Percentiles rank a stretch among this genome's conserved stretches.
Evolutionary conservation across 1,140 invertebrate species (phyloP).

Genomic region (Drosophila neocordata): DNA sequence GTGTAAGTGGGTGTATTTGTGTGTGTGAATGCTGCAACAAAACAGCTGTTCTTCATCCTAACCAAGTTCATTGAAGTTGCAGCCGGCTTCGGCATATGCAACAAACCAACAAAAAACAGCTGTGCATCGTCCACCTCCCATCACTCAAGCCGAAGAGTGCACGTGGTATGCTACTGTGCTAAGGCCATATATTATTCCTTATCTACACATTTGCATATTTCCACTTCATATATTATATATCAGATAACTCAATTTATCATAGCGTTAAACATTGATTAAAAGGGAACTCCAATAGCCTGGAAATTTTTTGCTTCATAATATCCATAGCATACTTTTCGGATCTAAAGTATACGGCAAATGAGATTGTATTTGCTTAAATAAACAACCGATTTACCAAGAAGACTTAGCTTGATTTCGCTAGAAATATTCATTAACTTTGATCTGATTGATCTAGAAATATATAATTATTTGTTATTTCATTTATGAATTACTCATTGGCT

Average conservation of each 20-base stretch:
- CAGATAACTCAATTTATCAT: neutral
- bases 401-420: too few relatives aligned
- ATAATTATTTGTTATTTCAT: too few relatives aligned
- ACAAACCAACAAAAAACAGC: slow-evolving; percentile 14
- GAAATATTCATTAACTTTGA: too few relatives aligned
- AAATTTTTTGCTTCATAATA: too few relatives aligned
- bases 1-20: neutral
- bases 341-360: neutral
- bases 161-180: neutral
- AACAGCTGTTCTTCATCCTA: slow-evolving; percentile 52
- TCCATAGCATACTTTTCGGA: slow-evolving; percentile 4
- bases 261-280: neutral
- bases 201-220: neutral
- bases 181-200: neutral
- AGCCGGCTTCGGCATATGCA: slow-evolving; percentile 20
- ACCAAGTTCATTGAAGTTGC: slow-evolving; percentile 42
- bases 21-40: slow-evolving; percentile 24
- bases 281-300: too few relatives aligned
- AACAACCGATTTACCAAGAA: too few relatives aligned
- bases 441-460: too few relatives aligned
- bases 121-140: neutral
- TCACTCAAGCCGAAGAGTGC: neutral
- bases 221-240: too few relatives aligned
- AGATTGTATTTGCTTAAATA: too few relatives aligned
- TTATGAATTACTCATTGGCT: too few relatives aligned